Evolutionary conservation across 2,113 vertebrate species (phyloP).

Genomic region (Microtus richardsoni): DNA sequence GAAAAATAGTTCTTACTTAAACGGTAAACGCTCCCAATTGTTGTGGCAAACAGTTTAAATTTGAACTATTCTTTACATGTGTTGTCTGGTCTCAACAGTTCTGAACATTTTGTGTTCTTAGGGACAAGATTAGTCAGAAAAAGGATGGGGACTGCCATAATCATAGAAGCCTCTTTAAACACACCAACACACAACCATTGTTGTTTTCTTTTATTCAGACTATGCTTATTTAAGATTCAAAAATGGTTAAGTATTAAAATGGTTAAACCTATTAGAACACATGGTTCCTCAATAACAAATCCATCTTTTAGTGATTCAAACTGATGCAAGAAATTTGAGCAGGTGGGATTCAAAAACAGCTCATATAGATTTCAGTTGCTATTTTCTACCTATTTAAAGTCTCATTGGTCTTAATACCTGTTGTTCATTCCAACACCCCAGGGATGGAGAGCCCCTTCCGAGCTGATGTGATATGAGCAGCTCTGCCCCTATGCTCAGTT

Average conservation of each 20-base stretch:
- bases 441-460: not conserved
- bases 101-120: constrained; percentile 73
- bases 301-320: constrained; percentile 29
- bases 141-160: constrained; percentile 74
- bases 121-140: constrained; percentile 66
- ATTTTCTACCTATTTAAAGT: not conserved
- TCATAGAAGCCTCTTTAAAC: constrained; percentile 66
- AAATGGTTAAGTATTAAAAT: constrained; percentile 62
- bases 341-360: not conserved
- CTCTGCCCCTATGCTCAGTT: not conserved
- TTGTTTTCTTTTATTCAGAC: constrained; percentile 42
- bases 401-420: not conserved
- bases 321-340: not conserved
- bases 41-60: constrained; percentile 64
- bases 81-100: constrained; percentile 64
- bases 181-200: constrained; percentile 38
- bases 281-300: constrained; percentile 30
- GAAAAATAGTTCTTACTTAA: constrained; percentile 11
- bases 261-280: constrained; percentile 41
- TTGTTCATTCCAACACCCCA: not conserved
- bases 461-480: not conserved
- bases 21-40: constrained; percentile 15
- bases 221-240: constrained; percentile 50
- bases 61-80: constrained; percentile 70
- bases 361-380: not conserved